These are phyloP conservation scores for Channa striata DNA, from an alignment of 2,797 vertebrate species.

Conservation along the genomic window DNA sequence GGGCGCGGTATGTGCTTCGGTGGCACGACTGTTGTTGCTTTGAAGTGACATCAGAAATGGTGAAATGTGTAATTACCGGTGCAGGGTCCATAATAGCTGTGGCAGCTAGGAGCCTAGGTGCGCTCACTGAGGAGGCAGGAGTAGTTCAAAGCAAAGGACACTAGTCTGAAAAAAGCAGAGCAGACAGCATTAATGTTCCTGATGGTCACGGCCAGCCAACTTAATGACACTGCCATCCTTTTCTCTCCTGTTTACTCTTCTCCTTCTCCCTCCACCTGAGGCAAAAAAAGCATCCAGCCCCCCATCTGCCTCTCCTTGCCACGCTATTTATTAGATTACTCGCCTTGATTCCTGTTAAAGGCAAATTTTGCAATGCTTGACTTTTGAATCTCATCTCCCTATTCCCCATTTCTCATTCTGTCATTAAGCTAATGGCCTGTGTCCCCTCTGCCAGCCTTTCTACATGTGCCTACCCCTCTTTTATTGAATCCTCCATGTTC, in stretches of 20 bases:
- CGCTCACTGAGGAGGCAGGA: conserved; percentile 59
- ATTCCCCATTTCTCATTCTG: conserved; percentile 89
- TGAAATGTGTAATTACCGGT: conserved; percentile 83
- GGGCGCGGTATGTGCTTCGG: conserved; percentile 52
- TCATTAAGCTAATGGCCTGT: conserved; percentile 91
- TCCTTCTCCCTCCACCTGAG: conserved; percentile 63
- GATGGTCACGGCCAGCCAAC: conserved; percentile 74
- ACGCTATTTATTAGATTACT: conserved; percentile 79
- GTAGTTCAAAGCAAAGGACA: conserved; percentile 80
- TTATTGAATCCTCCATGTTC: conserved; percentile 81
- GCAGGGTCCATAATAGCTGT: conserved; percentile 76
- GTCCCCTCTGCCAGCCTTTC: conserved; percentile 84
- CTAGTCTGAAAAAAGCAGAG: conserved; percentile 75
- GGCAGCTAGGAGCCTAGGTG: conserved; percentile 76
- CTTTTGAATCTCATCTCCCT: conserved; percentile 83
- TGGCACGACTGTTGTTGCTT: conserved; percentile 77
- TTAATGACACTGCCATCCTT: conserved; percentile 73
- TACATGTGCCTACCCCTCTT: conserved; percentile 83
- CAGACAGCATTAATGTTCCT: conserved; percentile 72
- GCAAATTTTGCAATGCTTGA: conserved; percentile 79
- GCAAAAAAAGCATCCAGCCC: conserved; percentile 46
- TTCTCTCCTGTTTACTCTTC: conserved; percentile 66
- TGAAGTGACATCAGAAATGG: conserved; percentile 83
- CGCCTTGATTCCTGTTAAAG: conserved; percentile 81
- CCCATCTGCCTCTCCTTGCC: conserved; percentile 38